phyloP scores from a whole-genome alignment of 2,113 vertebrate genomes.

The Rhipidura dahli region DNA sequence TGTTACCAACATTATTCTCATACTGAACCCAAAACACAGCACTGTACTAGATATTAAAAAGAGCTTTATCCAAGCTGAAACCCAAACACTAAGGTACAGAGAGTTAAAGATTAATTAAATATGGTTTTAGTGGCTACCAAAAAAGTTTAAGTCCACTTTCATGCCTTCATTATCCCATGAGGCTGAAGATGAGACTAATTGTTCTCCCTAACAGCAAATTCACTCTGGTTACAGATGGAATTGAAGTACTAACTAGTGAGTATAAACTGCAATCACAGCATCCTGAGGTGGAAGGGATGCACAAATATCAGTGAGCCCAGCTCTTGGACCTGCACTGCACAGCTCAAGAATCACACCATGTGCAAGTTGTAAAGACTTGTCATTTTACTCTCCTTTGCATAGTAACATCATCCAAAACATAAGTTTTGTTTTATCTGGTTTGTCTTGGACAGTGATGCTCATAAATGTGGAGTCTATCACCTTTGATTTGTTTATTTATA shows the following conservation, averaged over 20 bases:
- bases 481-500: not conserved
- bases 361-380: not conserved
- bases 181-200: not conserved
- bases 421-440: not conserved
- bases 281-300: not conserved
- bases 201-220: not conserved
- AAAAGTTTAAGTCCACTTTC: not conserved
- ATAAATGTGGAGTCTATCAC: not conserved
- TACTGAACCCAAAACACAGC: not conserved
- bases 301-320: rapidly evolving
- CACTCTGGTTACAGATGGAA: not conserved
- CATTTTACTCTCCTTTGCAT: not conserved
- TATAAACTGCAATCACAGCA: not conserved
- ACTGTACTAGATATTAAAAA: not conserved
- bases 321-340: not conserved
- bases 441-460: not conserved
- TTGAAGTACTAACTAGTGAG: not conserved
- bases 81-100: not conserved
- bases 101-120: not conserved
- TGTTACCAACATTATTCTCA: not conserved
- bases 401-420: not conserved
- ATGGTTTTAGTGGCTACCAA: not conserved
- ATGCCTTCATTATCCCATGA: not conserved
- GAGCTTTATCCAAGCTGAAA: not conserved
- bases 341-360: not conserved